Evolutionary conservation across 2,888 invertebrate species (phyloP).

Genomic region (Chelonus formosanus): DNA sequence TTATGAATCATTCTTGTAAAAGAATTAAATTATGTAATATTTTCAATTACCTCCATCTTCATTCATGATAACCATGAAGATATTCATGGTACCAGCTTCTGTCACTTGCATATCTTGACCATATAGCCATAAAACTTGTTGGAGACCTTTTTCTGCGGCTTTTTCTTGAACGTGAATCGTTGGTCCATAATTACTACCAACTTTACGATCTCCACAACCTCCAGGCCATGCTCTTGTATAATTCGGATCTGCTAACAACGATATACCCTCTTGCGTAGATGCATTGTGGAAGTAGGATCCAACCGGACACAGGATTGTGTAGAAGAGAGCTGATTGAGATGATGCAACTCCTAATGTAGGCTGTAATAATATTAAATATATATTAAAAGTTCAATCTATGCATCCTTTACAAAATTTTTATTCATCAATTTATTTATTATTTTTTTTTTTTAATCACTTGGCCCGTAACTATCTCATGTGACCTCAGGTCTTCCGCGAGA

Average conservation of each 20-base stretch:
- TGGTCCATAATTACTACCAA: conserved; percentile 93
- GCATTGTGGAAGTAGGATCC: conserved; percentile 86
- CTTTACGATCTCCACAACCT: conserved; percentile 93
- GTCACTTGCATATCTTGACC: conserved; percentile 93
- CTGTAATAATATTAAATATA: conserved; percentile 65
- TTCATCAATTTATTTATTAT: not conserved
- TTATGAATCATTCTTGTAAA: not conserved
- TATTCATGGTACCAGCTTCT: conserved; percentile 99
- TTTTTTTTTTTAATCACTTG: conserved; percentile 17
- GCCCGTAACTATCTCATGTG: conserved; percentile 18
- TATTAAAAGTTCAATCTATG: no score
- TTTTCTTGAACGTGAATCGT: conserved; percentile 86
- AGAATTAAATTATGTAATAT: not conserved
- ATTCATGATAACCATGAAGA: conserved; percentile 88
- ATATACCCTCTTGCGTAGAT: conserved; percentile 73
- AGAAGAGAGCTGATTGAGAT: conserved; percentile 89
- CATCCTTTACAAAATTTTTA: not conserved
- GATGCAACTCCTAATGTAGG: conserved; percentile 90
- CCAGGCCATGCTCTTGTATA: conserved; percentile 90
- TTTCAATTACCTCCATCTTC: conserved; percentile 81
- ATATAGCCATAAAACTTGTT: conserved; percentile 96
- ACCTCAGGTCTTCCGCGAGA: conserved; percentile 23
- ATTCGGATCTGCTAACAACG: conserved; percentile 90
- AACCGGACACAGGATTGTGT: conserved; percentile 91
- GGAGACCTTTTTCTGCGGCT: conserved; percentile 79